A percentile compares a stretch with the other conserved stretches of the same genome.
These are phyloP conservation scores for Stegastes partitus DNA, from an alignment of 2,113 vertebrate species.

Conservation along the genomic window DNA sequence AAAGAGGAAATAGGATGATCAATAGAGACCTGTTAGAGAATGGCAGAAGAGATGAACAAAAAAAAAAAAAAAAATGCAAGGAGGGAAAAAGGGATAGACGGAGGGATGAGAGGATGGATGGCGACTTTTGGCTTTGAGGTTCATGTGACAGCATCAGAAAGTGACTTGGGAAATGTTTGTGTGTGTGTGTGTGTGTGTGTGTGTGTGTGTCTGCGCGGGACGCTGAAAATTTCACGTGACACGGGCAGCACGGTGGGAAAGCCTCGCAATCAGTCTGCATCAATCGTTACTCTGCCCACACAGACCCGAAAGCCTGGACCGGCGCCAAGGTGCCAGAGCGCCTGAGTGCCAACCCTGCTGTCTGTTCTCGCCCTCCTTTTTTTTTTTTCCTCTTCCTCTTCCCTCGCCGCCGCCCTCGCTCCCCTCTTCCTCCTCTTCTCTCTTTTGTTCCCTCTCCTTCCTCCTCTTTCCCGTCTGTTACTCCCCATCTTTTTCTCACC, in stretches of 20 bases:
- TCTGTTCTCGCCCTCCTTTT: conserved; percentile 52
- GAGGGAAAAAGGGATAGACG: conserved; percentile 28
- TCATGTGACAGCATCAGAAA: conserved; percentile 39
- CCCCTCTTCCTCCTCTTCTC: conserved; percentile 48
- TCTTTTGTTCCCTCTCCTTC: conserved; percentile 28
- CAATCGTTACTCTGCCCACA: conserved; percentile 67
- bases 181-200: too few species aligned
- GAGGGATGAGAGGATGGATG: conserved; percentile 7
- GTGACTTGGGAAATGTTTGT: neutral
- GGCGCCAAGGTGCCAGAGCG: conserved; percentile 53
- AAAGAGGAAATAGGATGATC: conserved; percentile 82
- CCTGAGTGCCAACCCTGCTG: conserved; percentile 45
- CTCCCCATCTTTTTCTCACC: conserved; percentile 58
- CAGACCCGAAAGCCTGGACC: conserved; percentile 43
- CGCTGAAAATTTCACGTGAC: conserved; percentile 53
- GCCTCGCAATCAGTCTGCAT: conserved; percentile 47
- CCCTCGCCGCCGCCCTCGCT: conserved; percentile 14
- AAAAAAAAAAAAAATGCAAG: conserved; percentile 19
- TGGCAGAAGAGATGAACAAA: conserved; percentile 53
- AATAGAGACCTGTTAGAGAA: conserved; percentile 79
- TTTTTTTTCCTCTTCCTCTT: conserved; percentile 23
- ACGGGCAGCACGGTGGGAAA: conserved; percentile 61
- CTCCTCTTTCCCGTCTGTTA: conserved; percentile 48
- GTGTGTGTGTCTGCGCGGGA: conserved; percentile 15
- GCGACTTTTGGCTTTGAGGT: conserved; percentile 2